Conservation (phyloP, 1,140 invertebrate genomes). For the Bursaphelenchus mucronatus region DNA sequence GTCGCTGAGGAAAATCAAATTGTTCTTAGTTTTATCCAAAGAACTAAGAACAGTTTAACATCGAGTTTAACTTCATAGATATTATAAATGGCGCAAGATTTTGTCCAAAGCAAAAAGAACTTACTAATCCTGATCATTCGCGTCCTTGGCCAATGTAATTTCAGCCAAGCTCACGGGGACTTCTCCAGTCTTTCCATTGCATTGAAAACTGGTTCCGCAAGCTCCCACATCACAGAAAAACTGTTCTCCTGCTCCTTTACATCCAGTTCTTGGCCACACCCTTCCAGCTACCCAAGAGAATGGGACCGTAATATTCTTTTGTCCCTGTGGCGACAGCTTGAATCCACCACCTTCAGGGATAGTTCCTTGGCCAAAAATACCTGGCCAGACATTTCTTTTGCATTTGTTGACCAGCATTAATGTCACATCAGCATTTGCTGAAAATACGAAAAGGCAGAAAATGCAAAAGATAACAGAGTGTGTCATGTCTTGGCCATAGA, state of each 20-base stretch:
- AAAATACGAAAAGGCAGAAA: no score
- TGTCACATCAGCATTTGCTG: background rate
- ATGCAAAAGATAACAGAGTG: no score
- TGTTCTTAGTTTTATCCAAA: no score
- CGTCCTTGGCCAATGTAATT: background rate
- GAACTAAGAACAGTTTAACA: no score
- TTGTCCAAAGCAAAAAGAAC: no score
- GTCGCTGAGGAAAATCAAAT: no score
- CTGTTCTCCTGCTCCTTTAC: background rate
- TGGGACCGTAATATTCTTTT: background rate
- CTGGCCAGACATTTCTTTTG: background rate
- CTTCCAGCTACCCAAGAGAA: background rate
- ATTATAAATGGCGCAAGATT: no score
- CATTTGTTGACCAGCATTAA: slow-evolving; percentile 1
- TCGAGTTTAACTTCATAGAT: no score
- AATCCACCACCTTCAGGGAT: background rate
- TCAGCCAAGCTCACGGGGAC: background rate
- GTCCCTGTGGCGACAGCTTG: background rate
- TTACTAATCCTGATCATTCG: background rate
- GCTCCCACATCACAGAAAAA: background rate
- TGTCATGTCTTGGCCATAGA: no score
- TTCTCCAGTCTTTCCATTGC: background rate
- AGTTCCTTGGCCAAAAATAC: background rate
- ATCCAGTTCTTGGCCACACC: background rate
- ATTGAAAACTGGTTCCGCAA: slow-evolving; percentile 4